Conservation (phyloP, 2,797 vertebrate genomes). For the Avahi laniger region DNA sequence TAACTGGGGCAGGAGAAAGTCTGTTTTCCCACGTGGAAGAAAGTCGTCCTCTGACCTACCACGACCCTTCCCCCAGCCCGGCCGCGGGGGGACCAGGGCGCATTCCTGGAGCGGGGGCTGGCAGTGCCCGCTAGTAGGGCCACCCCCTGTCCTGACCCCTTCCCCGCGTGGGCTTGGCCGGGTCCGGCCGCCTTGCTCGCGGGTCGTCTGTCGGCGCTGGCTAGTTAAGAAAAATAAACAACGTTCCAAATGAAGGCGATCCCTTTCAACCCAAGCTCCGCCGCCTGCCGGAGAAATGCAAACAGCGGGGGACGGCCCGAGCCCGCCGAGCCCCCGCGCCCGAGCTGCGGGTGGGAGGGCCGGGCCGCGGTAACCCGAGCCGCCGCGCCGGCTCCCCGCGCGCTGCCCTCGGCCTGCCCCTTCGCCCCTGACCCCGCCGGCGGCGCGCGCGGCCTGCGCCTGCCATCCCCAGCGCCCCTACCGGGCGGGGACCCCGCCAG, state of each 20-base stretch:
- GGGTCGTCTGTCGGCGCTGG: conserved; percentile 83
- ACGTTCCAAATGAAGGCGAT: conserved; percentile 85
- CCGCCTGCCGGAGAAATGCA: conserved; percentile 85
- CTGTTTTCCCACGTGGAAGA: not conserved
- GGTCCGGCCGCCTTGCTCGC: conserved; percentile 36
- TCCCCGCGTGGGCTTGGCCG: not conserved
- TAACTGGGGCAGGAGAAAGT: not conserved
- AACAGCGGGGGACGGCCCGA: conserved; percentile 74
- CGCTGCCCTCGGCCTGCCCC: conserved; percentile 91
- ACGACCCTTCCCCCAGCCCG: not conserved
- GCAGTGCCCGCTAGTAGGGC: not conserved
- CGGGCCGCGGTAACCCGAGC: conserved; percentile 81
- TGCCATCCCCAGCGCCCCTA: not conserved
- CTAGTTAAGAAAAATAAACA: conserved; percentile 89
- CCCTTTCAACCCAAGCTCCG: conserved; percentile 84
- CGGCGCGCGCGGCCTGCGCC: conserved; percentile 10
- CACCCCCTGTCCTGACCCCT: conserved; percentile 36
- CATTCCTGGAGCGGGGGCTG: not conserved
- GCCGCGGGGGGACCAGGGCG: not conserved
- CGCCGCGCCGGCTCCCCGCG: conserved; percentile 82
- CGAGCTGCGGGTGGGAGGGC: conserved; percentile 81
- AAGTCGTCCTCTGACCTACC: not conserved
- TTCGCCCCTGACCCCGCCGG: conserved; percentile 92
- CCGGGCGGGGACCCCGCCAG: not conserved
- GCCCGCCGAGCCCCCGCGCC: conserved; percentile 81